Evolutionary conservation across 2,113 vertebrate genomes (phyloP).

Genomic region (Girardinichthys multiradiatus): DNA sequence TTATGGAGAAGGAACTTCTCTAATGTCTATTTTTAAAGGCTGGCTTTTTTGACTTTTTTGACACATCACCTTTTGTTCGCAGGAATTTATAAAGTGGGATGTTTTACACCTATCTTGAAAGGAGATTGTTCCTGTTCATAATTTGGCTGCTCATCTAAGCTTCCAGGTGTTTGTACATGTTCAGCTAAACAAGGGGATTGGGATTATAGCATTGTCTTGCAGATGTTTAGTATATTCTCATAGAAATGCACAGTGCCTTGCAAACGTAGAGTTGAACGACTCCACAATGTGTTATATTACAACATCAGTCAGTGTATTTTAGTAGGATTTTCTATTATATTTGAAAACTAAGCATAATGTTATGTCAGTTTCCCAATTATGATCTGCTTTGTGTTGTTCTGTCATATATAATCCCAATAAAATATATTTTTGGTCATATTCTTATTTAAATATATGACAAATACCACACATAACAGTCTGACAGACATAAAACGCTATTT

Average conservation of each 20-base stretch:
- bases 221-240: too few species aligned
- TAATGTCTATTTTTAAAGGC: conserved; percentile 1
- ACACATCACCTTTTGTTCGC: background rate
- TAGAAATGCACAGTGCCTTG: too few species aligned
- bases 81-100: background rate
- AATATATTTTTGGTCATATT: background rate
- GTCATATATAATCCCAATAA: background rate
- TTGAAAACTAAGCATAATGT: too few species aligned
- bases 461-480: background rate
- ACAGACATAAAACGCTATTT: background rate
- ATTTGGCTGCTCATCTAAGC: background rate
- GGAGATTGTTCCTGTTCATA: background rate
- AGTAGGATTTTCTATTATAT: too few species aligned
- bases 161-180: background rate
- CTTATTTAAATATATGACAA: too few species aligned
- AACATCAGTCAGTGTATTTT: too few species aligned
- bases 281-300: too few species aligned
- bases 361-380: background rate
- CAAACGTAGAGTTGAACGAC: too few species aligned
- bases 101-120: background rate
- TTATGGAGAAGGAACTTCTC: conserved; percentile 3
- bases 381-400: background rate
- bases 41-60: background rate
- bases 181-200: too few species aligned
- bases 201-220: too few species aligned